Evolutionary conservation across 2,888 invertebrate species (phyloP), one percentile per base, ranked within the genome.

Genomic region (Chloromyia formosa): DNA sequence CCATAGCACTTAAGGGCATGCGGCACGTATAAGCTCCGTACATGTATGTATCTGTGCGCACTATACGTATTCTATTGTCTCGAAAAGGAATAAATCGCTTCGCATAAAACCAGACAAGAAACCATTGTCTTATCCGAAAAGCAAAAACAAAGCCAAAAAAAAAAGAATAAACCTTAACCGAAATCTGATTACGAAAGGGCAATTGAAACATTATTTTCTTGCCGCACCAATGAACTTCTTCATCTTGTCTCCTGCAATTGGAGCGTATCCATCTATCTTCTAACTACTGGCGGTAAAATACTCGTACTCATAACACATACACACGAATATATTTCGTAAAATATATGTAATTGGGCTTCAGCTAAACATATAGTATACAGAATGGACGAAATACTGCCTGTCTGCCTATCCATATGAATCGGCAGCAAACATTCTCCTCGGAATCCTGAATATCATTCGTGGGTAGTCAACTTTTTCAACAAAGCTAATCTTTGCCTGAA

Each of bases 121-220:
- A 12, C 49, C 3, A n/a, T n/a, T 49, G 49, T 12, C 49, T 49
- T 49, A 49, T 49, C 12, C 49, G 12, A 35, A 35, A 35, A 35
- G 27, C 27, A 35, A 7, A 2, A 35, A 35, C 27, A 35, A 35
- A n/a, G n/a, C n/a, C 27, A 35, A 35, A 35, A 2, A 35, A 2
- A 7, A 35, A 35, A 7, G 27, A 35, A 35, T 49, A 49, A 49
- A 12, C 49, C 49, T 49, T n/a, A 49, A 49, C 49, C 49, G 12
- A 49, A 49, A 49, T 49, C 49, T 49, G 49, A 49, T 49, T 49
- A 49, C 49, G 49, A 49, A 49, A 49, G 49, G 49, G 49, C 49
- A 49, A 49, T 49, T 49, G 49, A 49, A 49, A 49, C 49, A 49
- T 49, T 49, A 10, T 49, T 49, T 49, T 49, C 12, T 49, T 49